Base-by-base conservation (phyloP, 2,888 invertebrate genomes). In the Brachynemurus nebulosus region DNA sequence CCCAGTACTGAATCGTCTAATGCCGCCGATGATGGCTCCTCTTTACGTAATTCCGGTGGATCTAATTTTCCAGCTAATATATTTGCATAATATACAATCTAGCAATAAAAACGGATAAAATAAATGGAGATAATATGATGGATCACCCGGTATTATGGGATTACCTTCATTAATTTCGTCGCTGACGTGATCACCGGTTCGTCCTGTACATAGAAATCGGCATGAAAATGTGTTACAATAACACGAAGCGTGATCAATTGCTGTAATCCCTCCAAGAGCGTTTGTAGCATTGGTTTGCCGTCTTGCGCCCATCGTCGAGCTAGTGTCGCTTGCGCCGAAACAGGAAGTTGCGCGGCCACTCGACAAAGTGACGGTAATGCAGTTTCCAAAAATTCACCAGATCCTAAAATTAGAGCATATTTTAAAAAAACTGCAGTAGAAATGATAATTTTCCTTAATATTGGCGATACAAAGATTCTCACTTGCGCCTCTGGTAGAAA, bases 11-110 rank as follows among this genome's bases (percentile, higher is more conserved):
- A 66, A 53, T 77, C 74, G 48, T 60, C 62, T 9, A 58, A 53
- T 42, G 67, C 58, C 44, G 67, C 67, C 50, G 61, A 65, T 1
- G 63, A 54, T 35, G 67, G 57, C 2, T 74, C 71, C 50, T 77
- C 77, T 46, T 77, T 76, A 4, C 75, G 62, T 14, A 76, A 61
- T 7, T 72, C 72, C 20, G 76, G 72, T 1, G 77, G 65, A 57
- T 88, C 86, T 62, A 83, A 65, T 44, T 75, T 74, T 2, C 93
- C 92, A 2, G 89, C 89, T 51, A 89, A 59, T 62, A 93, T 80
- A 60, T 83, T 89, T 11, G 92, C 90, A 64, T 86, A 91, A 61
- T 84, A 89, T 25, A 86, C 70, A 63, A 89, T 80, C 81, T 81
- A 60, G 41, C 62, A 53, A 46, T 47, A 42, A 35, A 41, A 27